Evolutionary conservation across 53 echinoderm and acorn worm genomes (phyloP).

Genomic region (Patiria pectinifera): DNA sequence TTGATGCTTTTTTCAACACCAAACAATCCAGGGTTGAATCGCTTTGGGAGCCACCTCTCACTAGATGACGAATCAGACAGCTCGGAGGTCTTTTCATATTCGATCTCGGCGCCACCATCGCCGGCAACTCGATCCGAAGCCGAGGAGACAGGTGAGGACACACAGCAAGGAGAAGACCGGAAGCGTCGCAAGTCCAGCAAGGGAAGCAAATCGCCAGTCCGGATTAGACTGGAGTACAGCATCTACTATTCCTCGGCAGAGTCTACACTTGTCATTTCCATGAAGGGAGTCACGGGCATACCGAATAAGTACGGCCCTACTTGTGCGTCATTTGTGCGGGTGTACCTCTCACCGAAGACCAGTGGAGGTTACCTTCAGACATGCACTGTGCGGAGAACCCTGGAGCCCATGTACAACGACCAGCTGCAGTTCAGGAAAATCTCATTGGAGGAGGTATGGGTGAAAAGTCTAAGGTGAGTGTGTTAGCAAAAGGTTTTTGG

Average conservation of each 20-base stretch:
- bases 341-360: slow-evolving; percentile 53
- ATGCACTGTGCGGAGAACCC: slow-evolving; percentile 38
- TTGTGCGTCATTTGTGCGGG: slow-evolving; percentile 61
- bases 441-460: slow-evolving; percentile 42
- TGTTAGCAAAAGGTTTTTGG: neutral
- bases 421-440: slow-evolving; percentile 65
- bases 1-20: neutral
- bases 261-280: slow-evolving; percentile 52
- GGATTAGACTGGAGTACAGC: neutral
- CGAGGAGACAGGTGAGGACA: neutral
- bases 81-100: neutral
- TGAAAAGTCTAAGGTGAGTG: slow-evolving; percentile 4
- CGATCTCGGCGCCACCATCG: neutral
- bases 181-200: neutral
- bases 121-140: neutral
- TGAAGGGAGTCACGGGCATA: slow-evolving; percentile 44
- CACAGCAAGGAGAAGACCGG: neutral
- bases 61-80: neutral
- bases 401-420: slow-evolving; percentile 66
- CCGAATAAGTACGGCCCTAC: slow-evolving; percentile 56
- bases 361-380: slow-evolving; percentile 50
- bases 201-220: neutral
- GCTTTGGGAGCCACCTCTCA: neutral
- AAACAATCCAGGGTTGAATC: neutral
- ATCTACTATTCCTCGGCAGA: slow-evolving; percentile 56